phyloP scores from a whole-genome alignment of 30 jellyfish, hydroid and myxozoan species.

The Pseudorhiza aurosa region DNA sequence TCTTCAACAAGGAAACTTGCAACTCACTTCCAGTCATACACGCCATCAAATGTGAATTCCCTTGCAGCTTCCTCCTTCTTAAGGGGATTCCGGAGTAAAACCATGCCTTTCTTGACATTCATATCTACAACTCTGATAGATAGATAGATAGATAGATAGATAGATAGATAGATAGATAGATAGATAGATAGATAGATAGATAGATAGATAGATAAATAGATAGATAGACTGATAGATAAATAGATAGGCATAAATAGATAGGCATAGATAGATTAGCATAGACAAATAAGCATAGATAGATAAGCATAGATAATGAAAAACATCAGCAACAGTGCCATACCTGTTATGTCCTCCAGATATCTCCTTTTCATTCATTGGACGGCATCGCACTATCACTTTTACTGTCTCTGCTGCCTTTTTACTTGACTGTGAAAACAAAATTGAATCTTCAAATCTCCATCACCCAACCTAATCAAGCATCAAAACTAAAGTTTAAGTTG shows the following conservation, averaged over 20 bases:
- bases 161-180: no score
- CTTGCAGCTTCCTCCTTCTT: conserved; percentile 81
- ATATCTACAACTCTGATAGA: conserved; percentile 82
- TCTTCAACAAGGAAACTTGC: not conserved
- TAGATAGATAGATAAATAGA: no score
- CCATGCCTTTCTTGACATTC: conserved; percentile 89
- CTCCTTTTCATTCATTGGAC: conserved; percentile 95
- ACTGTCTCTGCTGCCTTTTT: conserved; percentile 88
- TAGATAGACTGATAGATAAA: no score
- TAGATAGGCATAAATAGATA: no score
- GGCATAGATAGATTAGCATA: no score
- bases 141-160: no score
- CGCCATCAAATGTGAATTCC: conserved; percentile 94
- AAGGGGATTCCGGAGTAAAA: conserved; percentile 55
- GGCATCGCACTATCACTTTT: conserved; percentile 88
- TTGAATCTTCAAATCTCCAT: no score
- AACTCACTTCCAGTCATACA: conserved; percentile 96
- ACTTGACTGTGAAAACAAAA: conserved; percentile 24
- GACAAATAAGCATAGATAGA: no score
- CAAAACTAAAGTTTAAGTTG: no score
- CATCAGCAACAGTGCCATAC: conserved; percentile 1
- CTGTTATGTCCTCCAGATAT: conserved; percentile 88
- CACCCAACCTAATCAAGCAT: no score
- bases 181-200: no score
- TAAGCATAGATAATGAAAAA: conserved; percentile 14